phyloP scores from a whole-genome alignment of 2,888 invertebrate genomes.

The Cotesia congregata region DNA sequence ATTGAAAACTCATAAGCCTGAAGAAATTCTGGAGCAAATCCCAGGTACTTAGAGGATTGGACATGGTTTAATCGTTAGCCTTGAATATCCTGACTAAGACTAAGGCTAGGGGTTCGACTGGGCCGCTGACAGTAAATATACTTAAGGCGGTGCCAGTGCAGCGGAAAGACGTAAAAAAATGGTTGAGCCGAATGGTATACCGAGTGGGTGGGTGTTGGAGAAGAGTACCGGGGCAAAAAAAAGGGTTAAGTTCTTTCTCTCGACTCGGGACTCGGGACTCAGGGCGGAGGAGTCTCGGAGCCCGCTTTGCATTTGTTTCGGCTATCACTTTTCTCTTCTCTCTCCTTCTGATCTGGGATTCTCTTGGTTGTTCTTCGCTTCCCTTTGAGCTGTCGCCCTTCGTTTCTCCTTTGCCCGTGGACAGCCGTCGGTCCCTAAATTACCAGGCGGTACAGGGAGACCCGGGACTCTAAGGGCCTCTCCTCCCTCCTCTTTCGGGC shows the following conservation, averaged over 20 bases:
- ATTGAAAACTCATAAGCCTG: too few relatives aligned
- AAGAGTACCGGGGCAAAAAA: constrained; percentile 28
- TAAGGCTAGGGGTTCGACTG: constrained; percentile 43
- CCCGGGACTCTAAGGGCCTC: constrained; percentile 20
- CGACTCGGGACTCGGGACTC: constrained; percentile 19
- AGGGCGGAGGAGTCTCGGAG: constrained; percentile 32
- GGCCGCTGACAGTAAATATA: constrained; percentile 60
- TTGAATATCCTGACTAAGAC: not conserved
- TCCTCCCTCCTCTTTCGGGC: constrained; percentile 17
- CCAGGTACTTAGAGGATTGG: too few relatives aligned
- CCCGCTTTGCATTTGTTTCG: constrained; percentile 68
- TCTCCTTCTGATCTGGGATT: constrained; percentile 9
- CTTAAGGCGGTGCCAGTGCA: constrained; percentile 59
- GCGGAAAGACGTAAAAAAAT: constrained; percentile 33
- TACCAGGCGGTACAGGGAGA: constrained; percentile 51
- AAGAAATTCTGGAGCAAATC: too few relatives aligned
- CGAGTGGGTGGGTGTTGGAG: constrained; percentile 28
- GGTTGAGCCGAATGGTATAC: constrained; percentile 40
- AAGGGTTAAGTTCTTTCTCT: not conserved
- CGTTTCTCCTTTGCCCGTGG: constrained; percentile 53
- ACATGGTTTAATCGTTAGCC: too few relatives aligned
- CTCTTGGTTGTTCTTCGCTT: constrained; percentile 27
- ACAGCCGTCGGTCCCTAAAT: constrained; percentile 65
- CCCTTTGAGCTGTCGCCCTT: constrained; percentile 63
- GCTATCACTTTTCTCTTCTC: constrained; percentile 45